These are phyloP conservation scores for Vidua macroura DNA, from an alignment of 2,113 vertebrate species.

Conservation along the genomic window DNA sequence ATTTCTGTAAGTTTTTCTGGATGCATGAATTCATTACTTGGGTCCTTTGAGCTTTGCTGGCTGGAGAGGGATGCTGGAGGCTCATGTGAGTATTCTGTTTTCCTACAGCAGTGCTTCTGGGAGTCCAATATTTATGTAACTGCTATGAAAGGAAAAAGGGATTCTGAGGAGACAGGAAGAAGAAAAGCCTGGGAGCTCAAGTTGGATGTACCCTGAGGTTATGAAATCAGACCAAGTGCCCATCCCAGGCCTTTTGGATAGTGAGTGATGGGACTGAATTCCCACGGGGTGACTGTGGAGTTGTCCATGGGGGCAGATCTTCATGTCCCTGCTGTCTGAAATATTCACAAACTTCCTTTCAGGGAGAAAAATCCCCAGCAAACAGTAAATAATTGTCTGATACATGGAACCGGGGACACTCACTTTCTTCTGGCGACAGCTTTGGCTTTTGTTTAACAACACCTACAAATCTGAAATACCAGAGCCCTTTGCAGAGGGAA, in stretches of 20 bases:
- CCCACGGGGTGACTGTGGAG: rapidly evolving
- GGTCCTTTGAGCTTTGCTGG: background rate
- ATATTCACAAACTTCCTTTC: background rate
- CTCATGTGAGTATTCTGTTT: background rate
- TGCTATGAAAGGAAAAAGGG: background rate
- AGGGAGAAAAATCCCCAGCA: background rate
- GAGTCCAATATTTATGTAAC: background rate
- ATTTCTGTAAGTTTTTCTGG: background rate
- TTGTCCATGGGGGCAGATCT: background rate
- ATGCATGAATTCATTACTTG: background rate
- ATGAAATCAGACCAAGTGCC: background rate
- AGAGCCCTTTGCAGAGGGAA: background rate
- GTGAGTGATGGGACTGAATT: background rate
- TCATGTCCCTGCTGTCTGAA: background rate
- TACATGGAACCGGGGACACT: background rate
- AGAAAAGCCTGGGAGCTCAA: background rate
- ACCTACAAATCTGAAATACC: background rate
- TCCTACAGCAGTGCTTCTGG: background rate
- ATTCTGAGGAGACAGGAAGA: background rate
- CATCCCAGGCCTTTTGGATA: background rate
- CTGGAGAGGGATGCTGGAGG: background rate
- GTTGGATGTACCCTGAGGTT: background rate
- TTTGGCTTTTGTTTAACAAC: background rate
- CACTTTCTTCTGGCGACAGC: background rate
- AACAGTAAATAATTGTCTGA: background rate